phyloP scores from a whole-genome alignment of 2,888 invertebrate genomes.

The Drosophila villosipedis region DNA sequence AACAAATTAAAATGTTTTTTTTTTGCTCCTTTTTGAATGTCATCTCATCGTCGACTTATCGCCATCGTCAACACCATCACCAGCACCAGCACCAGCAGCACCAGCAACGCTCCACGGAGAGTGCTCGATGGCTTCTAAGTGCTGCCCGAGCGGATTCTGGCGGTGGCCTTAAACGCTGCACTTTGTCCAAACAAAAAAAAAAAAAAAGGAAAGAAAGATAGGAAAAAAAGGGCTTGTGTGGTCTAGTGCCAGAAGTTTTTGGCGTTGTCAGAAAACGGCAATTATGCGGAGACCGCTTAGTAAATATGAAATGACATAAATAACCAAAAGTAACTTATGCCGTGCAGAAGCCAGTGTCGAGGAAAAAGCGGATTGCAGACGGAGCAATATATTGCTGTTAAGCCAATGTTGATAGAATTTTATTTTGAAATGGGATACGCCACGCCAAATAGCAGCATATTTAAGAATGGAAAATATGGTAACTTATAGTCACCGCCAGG shows the following conservation, averaged over 20 bases:
- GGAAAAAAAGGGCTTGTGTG: not conserved
- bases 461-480: not conserved
- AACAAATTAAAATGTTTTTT: not conserved
- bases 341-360: not conserved
- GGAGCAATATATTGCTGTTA: conserved; percentile 2
- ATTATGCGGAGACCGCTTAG: conserved; percentile 73
- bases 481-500: not conserved
- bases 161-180: conserved; percentile 40
- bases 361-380: not conserved
- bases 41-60: conserved; percentile 32
- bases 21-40: conserved; percentile 30
- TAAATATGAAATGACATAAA: conserved; percentile 77
- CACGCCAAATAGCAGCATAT: not conserved
- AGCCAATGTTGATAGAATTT: conserved; percentile 1
- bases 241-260: conserved; percentile 11
- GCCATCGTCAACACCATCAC: conserved; percentile 6
- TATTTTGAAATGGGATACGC: conserved; percentile 4
- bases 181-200: conserved; percentile 20
- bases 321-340: conserved; percentile 57
- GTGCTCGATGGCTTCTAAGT: conserved; percentile 41
- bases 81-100: not conserved
- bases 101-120: conserved; percentile 28
- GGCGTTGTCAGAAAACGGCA: conserved; percentile 34
- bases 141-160: conserved; percentile 17
- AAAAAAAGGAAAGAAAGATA: not conserved